A percentile compares a stretch with the other conserved stretches of the same genome.
Conservation (phyloP, 2,888 invertebrate species). For the Camptogramma bilineatum region DNA sequence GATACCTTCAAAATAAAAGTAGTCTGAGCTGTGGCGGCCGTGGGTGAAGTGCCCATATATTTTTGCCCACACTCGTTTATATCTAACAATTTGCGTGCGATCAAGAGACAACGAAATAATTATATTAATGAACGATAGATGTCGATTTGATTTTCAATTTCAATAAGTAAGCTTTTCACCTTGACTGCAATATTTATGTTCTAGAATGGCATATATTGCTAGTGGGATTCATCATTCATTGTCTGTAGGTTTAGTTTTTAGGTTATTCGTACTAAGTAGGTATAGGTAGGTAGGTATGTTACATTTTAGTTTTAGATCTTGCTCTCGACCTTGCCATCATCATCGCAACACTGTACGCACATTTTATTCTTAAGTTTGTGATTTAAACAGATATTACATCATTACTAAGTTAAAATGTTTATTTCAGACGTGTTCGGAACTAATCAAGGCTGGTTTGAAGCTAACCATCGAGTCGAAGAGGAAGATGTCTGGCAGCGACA, state of each 20-base stretch:
- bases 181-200: conserved; percentile 7
- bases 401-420: neutral
- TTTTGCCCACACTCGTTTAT: too few relatives aligned
- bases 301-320: too few relatives aligned
- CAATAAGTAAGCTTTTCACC: conserved; percentile 1
- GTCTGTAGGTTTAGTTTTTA: neutral
- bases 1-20: too few relatives aligned
- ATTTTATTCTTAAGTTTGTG: neutral
- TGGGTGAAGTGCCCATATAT: too few relatives aligned
- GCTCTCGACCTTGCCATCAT: too few relatives aligned
- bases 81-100: conserved; percentile 12
- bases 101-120: conserved; percentile 5
- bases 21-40: too few relatives aligned
- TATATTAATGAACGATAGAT: neutral
- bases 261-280: neutral
- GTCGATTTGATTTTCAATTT: neutral
- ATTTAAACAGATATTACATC: neutral
- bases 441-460: conserved; percentile 96
- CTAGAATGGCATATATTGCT: neutral
- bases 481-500: conserved; percentile 89
- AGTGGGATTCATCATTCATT: neutral
- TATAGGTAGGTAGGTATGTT: too few relatives aligned
- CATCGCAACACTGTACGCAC: neutral
- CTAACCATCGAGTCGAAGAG: conserved; percentile 95
- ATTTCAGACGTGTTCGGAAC: conserved; percentile 92